phyloP scores from a whole-genome alignment of 2,888 invertebrate genomes.

The Latheticus oryzae region DNA sequence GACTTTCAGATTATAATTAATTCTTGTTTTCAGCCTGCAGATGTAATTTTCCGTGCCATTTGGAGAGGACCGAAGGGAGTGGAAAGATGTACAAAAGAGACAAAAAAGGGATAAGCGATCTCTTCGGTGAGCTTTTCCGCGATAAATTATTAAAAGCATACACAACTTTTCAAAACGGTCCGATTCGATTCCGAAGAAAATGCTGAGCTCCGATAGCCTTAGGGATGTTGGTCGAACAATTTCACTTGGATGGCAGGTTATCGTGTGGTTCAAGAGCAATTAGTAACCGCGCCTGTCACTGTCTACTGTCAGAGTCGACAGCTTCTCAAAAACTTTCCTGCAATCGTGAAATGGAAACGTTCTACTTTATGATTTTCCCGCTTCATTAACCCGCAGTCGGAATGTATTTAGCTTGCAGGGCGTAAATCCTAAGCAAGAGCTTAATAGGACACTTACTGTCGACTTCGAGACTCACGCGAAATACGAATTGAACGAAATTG shows the following conservation, averaged over 20 bases:
- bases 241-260: constrained; percentile 39
- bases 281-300: constrained; percentile 48
- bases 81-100: too few relatives aligned
- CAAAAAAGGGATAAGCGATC: constrained; percentile 22
- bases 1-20: constrained; percentile 47
- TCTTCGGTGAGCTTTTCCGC: constrained; percentile 29
- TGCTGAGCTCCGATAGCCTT: constrained; percentile 24
- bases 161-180: constrained; percentile 30
- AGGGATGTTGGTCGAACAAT: constrained; percentile 25
- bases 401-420: constrained; percentile 32
- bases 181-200: constrained; percentile 29
- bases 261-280: constrained; percentile 48
- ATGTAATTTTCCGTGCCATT: constrained; percentile 38
- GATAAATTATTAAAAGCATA: constrained; percentile 36
- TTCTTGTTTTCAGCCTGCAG: constrained; percentile 44
- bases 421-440: constrained; percentile 31
- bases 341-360: constrained; percentile 49
- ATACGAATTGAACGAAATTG: constrained; percentile 15
- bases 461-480: constrained; percentile 10
- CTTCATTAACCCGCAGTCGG: constrained; percentile 47
- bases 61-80: too few relatives aligned
- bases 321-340: constrained; percentile 48
- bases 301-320: constrained; percentile 45
- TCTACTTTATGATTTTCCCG: constrained; percentile 53
- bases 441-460: constrained; percentile 16